Evolutionary conservation across 2,888 invertebrate genomes (phyloP), one percentile per base, ranked within the genome.

Genomic region (Cataglyphis cursor): DNA sequence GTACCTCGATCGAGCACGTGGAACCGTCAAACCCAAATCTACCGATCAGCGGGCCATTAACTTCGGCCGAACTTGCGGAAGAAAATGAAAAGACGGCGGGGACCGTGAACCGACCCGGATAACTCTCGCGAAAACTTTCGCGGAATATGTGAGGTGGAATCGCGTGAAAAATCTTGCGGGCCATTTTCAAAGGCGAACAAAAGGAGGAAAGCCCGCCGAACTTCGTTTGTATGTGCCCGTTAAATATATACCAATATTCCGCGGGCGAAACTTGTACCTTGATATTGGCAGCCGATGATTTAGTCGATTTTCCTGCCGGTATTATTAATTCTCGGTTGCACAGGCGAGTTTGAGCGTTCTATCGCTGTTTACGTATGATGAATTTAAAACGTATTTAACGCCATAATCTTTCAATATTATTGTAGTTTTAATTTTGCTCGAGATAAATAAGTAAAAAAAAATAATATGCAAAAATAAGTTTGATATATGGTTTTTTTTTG

Each of bases 121-220:
- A 90, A 90, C 90, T 90, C 90, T 89, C 75, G 59, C 61, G 74
- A 44, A 82, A 90, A 82, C 85, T 89, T 86, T 83, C 85, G 82
- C 82, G 80, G 85, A 89, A 87, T 88, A 90, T 85, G 88, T 87
- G 88, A 88, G 87, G 83, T 86, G 88, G 83, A 90, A 89, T 90
- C 87, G 89, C 85, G 86, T 85, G 90, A 88, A 90, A 90, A 90
- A 90, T 88, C 90, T 89, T 84, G 82, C 84, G 86, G 83, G 85
- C 87, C 84, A 84, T 89, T 89, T 89, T 89, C 88, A 84, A 72
- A 66, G 24, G 74, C 78, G 88, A 85, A 88, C 88, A 89, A 89
- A 87, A 83, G 85, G 76, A 61, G 38, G 75, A 31, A 31, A 28
- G 21, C 8, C 31, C n/a, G 44, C 64, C 54, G 70, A 89, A 87